Base-by-base conservation (phyloP, 1,140 invertebrate genomes). In the Tigriopus japonicus region DNA sequence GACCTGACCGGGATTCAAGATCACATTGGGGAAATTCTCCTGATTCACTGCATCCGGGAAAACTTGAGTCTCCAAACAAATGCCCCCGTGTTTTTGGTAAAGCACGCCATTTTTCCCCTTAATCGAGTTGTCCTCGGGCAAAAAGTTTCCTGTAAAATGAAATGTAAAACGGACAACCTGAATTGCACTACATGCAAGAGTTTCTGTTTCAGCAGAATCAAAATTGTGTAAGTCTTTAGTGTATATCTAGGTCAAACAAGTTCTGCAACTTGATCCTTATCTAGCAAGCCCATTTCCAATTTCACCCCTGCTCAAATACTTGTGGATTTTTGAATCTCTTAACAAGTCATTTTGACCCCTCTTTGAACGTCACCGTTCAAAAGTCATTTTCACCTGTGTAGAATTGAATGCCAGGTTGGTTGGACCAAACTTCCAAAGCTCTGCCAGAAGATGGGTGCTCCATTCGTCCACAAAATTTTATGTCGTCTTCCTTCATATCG, bases 31-130 rank as follows among this genome's bases (percentile, higher is more conserved):
- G 69, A 90, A 55, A 60, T 82, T 79, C 12, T 69, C 70, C 70
- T 90, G 78, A 74, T 95, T 88, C 1, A 92, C 72, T 12, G 89
- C 85, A 73, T 96, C 84, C 0, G 91, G 91, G 75, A 83, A 95
- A 67, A 85, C 86, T 71, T 95, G 90, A 0, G 91, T 88, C 71
- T 95, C 89, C 41, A 95, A 73, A 68, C 86, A 92, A 63, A 95
- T 83, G 0, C 81, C 86, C 0, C 81, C 83, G 65, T 92, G 87
- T 64, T 81, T 80, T 13, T 76, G 76, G 68, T 93, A 94, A 0
- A 69, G 67, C 0, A 72, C 73, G 12, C 80, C 80, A 1, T 72
- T 70, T 73, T 92, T 91, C 3, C 88, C 89, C 17, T 67, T 56
- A 13, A 84, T 65, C 6, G 63, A 60, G n/a, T 68, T 64, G 67